phyloP scores from a whole-genome alignment of 2,797 vertebrate species.

The Spinus olivaceus region DNA sequence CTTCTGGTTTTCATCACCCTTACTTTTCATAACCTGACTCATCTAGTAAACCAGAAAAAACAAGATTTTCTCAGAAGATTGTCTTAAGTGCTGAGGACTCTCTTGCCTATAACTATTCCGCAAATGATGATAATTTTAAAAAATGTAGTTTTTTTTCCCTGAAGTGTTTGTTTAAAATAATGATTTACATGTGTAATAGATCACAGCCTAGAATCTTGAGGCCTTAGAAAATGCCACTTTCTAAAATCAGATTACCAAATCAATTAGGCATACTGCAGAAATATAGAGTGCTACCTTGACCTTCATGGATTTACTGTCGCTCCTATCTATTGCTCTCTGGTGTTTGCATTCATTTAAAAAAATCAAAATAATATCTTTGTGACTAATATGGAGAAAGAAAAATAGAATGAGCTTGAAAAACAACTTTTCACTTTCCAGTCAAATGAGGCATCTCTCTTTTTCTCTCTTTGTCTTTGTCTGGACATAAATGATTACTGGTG shows the following conservation, averaged over 20 bases:
- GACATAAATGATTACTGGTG: not conserved
- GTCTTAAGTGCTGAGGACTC: not conserved
- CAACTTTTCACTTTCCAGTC: not conserved
- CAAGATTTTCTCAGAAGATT: not conserved
- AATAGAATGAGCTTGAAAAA: not conserved
- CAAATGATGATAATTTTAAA: not conserved
- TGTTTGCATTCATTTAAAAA: not conserved
- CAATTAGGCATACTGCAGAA: not conserved
- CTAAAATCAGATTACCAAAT: conserved; percentile 17
- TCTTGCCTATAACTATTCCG: not conserved
- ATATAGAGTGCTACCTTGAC: not conserved
- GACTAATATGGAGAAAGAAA: not conserved
- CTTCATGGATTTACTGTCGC: not conserved
- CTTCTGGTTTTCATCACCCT: not conserved
- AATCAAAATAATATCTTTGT: not conserved
- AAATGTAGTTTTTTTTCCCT: not conserved
- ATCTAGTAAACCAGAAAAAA: not conserved
- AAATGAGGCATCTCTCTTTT: not conserved
- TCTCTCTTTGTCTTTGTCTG: not conserved
- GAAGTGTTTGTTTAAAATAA: not conserved
- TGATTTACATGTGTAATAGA: not conserved
- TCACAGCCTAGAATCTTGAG: not conserved
- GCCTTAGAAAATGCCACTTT: not conserved
- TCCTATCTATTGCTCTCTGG: not conserved
- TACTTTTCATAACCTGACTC: not conserved